These are phyloP conservation scores for Charaxes varanes DNA, from an alignment of 1,140 invertebrate genomes.

Conservation along the genomic window DNA sequence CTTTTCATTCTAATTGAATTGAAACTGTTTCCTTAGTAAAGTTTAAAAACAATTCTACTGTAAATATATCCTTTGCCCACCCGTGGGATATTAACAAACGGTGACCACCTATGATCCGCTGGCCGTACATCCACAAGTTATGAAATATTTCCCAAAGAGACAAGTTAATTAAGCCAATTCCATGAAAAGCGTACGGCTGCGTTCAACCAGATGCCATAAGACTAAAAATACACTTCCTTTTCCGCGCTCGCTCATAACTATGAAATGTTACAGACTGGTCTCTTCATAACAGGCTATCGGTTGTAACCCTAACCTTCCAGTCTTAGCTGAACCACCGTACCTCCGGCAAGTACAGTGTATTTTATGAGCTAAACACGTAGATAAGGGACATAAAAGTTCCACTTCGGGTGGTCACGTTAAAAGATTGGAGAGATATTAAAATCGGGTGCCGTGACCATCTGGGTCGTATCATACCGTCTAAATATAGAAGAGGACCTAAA, in stretches of 20 bases:
- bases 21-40: too few species aligned
- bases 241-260: conserved; percentile 65
- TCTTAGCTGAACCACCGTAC: conserved; percentile 33
- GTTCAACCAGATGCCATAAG: conserved; percentile 56
- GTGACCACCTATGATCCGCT: conserved; percentile 41
- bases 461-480: conserved; percentile 62
- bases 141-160: conserved; percentile 44
- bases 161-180: conserved; percentile 64
- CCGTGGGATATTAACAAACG: too few species aligned
- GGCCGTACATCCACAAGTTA: conserved; percentile 40
- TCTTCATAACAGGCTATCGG: conserved; percentile 63
- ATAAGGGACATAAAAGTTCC: conserved; percentile 45
- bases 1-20: too few species aligned
- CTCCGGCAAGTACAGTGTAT: conserved; percentile 26
- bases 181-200: conserved; percentile 49
- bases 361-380: conserved; percentile 30
- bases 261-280: conserved; percentile 56
- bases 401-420: conserved; percentile 40
- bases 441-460: conserved; percentile 66
- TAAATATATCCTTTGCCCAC: too few species aligned
- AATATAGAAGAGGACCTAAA: conserved; percentile 62
- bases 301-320: conserved; percentile 47
- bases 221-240: conserved; percentile 71
- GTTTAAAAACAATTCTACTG: too few species aligned
- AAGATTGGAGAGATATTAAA: conserved; percentile 66